A percentile compares a stretch with the other conserved stretches of the same genome.
phyloP scores from a whole-genome alignment of 2,113 vertebrate species.

The Arizona elegans region DNA sequence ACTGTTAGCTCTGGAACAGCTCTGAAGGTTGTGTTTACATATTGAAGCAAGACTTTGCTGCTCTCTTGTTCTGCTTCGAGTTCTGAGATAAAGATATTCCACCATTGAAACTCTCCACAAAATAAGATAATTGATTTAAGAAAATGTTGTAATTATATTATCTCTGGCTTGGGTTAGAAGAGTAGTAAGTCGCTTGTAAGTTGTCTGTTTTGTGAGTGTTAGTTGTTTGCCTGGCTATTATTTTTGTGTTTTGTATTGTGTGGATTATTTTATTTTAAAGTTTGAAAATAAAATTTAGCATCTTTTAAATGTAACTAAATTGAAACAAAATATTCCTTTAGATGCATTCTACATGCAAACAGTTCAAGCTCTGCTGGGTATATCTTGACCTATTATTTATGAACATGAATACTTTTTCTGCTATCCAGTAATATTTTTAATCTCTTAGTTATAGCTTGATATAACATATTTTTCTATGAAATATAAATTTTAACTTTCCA shows the following conservation, averaged over 20 bases:
- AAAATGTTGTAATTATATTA: not conserved
- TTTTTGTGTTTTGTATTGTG: not conserved
- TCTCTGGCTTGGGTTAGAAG: not conserved
- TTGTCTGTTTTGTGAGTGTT: not conserved
- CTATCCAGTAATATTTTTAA: not conserved
- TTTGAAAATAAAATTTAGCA: not conserved
- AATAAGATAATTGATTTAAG: not conserved
- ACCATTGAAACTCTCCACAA: not conserved
- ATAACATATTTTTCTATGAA: not conserved
- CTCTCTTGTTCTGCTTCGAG: not conserved
- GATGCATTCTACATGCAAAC: not conserved
- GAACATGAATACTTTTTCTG: not conserved
- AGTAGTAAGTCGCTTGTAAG: not conserved
- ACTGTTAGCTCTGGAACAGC: not conserved
- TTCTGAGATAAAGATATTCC: not conserved
- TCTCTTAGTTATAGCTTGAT: not conserved
- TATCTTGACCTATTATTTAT: not conserved
- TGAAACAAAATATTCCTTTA: not conserved
- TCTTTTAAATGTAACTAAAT: not conserved
- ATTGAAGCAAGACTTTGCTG: not conserved
- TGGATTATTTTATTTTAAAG: not conserved
- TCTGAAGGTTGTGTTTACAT: not conserved
- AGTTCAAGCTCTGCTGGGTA: not conserved
- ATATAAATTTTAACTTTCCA: slow-evolving; percentile 15
- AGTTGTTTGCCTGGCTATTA: not conserved